A percentile compares a stretch with the other conserved stretches of the same genome.
Evolutionary conservation across 2,888 invertebrate species (phyloP).

Genomic region (Girardia tigrina): DNA sequence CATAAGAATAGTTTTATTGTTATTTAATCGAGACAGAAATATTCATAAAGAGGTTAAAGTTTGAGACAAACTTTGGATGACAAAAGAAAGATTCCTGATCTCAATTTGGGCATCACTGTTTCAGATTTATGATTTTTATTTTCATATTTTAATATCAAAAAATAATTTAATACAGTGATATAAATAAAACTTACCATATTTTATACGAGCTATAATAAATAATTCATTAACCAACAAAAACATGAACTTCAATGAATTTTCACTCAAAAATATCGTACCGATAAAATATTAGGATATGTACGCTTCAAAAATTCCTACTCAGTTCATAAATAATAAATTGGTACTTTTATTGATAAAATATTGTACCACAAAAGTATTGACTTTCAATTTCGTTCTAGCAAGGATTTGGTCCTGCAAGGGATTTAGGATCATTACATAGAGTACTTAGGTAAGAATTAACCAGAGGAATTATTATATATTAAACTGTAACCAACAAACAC

Average conservation of each 20-base stretch:
- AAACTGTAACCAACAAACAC: neutral
- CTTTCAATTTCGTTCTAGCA: conserved; percentile 24
- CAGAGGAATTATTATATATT: neutral
- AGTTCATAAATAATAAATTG: neutral
- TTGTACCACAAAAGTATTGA: conserved; percentile 26
- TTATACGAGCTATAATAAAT: neutral
- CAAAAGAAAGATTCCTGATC: too few species aligned
- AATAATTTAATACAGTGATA: neutral
- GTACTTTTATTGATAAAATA: neutral
- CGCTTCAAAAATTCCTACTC: conserved; percentile 11
- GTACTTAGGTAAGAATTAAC: neutral
- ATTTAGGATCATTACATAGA: neutral
- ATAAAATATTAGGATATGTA: neutral
- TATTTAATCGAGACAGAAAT: too few species aligned
- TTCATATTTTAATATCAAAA: neutral
- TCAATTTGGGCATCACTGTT: too few species aligned
- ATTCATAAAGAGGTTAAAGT: too few species aligned
- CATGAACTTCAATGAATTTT: conserved; percentile 61
- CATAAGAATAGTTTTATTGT: too few species aligned
- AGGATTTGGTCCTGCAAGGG: conserved; percentile 28
- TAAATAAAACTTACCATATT: neutral
- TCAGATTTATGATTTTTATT: too few species aligned
- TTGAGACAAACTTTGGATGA: too few species aligned
- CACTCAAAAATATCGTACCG: conserved; percentile 39
- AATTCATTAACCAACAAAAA: conserved; percentile 53